Percentiles rank a stretch among this genome's conserved stretches.
These are phyloP conservation scores for Caenorhabditis brenneri DNA, from an alignment of 1,140 invertebrate genomes.

Conservation along the genomic window DNA sequence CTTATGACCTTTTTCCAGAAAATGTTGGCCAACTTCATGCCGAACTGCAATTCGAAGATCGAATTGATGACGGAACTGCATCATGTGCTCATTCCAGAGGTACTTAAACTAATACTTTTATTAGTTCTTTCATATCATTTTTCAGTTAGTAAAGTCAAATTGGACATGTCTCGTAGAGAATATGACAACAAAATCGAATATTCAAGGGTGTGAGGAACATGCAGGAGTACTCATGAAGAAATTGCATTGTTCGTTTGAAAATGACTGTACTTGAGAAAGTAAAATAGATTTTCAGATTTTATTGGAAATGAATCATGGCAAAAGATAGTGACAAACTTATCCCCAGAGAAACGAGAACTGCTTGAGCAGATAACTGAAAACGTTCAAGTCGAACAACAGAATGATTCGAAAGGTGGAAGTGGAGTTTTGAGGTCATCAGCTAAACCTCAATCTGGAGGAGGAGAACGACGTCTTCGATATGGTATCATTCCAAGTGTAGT, in stretches of 20 bases:
- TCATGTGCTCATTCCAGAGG: not conserved
- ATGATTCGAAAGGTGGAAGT: constrained; percentile 5
- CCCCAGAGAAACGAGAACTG: not conserved
- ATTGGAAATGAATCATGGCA: constrained; percentile 17
- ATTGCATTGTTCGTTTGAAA: not conserved
- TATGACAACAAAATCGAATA: not conserved
- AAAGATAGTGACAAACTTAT: not conserved
- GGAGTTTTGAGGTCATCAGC: not conserved
- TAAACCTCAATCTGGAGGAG: constrained; percentile 43
- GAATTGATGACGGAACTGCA: not conserved
- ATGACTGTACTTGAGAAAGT: not conserved
- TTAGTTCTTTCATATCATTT: not conserved
- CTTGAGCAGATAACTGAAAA: constrained; percentile 5
- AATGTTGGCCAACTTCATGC: not conserved
- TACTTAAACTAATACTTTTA: not conserved
- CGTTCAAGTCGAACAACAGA: constrained; percentile 17
- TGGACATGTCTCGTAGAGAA: not conserved
- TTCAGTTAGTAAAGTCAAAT: not conserved
- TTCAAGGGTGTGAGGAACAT: constrained; percentile 19
- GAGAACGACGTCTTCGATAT: constrained; percentile 48
- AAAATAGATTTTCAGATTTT: not conserved
- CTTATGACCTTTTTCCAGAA: not conserved
- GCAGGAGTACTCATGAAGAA: constrained; percentile 2
- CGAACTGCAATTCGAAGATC: not conserved
- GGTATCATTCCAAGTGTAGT: constrained; percentile 53